Conservation (phyloP, 2,888 invertebrate species). For the Aelia acuminata region DNA sequence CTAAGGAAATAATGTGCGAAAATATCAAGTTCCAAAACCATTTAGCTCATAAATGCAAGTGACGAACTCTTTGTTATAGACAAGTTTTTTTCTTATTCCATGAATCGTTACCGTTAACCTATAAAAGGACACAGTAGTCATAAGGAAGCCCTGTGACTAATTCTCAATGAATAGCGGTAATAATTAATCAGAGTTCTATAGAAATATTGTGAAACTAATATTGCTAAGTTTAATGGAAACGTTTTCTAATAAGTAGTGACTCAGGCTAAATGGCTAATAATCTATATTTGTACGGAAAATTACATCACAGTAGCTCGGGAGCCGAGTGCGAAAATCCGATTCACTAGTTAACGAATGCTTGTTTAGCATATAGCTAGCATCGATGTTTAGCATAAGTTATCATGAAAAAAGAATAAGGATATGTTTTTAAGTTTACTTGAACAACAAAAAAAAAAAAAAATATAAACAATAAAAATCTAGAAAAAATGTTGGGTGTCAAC, state of each 20-base stretch:
- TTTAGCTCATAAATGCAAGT: no score
- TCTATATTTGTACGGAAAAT: not conserved
- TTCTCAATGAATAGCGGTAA: not conserved
- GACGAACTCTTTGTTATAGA: not conserved
- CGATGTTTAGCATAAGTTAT: no score
- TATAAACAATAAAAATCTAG: no score
- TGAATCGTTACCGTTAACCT: not conserved
- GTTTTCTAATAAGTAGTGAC: not conserved
- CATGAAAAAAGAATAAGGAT: no score
- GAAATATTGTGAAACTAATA: not conserved
- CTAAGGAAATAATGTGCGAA: no score
- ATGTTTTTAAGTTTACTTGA: no score
- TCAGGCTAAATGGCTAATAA: not conserved
- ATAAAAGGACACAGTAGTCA: not conserved
- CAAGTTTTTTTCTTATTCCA: not conserved
- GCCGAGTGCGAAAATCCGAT: no score
- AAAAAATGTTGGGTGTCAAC: no score
- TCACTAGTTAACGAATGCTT: no score
- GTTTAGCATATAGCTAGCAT: no score
- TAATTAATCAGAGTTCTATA: not conserved
- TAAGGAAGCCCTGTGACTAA: not conserved
- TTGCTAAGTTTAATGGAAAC: not conserved
- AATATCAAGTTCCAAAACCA: no score
- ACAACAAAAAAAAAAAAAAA: no score
- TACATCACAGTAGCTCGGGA: not conserved